Evolutionary conservation across 2,113 vertebrate genomes (phyloP).

Genomic region (Calypte anna): DNA sequence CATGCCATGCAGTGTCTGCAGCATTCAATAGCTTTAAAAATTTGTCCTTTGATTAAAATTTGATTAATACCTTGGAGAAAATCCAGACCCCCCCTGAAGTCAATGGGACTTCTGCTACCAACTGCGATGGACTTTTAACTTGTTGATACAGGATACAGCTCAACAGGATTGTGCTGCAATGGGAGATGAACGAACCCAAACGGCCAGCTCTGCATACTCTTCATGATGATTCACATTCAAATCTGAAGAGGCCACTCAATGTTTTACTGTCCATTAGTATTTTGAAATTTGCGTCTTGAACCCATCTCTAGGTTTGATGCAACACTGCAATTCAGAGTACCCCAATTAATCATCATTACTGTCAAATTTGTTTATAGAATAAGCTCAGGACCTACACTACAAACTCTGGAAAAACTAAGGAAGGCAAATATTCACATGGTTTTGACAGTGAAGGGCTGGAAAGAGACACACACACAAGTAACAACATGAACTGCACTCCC

Average conservation of each 20-base stretch:
- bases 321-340: neutral
- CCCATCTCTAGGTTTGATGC: neutral
- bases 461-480: neutral
- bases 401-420: neutral
- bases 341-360: neutral
- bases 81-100: neutral
- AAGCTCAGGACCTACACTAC: neutral
- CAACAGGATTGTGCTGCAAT: neutral
- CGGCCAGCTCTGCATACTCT: neutral
- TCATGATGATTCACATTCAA: neutral
- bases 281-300: neutral
- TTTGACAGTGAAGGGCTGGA: neutral
- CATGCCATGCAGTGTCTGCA: fast-evolving
- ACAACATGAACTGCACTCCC: neutral
- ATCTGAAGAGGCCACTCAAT: neutral
- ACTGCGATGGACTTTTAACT: neutral
- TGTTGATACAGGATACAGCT: neutral
- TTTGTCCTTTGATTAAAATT: neutral
- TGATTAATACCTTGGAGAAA: neutral
- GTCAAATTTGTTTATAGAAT: neutral
- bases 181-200: neutral
- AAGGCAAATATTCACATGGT: neutral
- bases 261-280: neutral
- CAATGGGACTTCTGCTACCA: neutral
- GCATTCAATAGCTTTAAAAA: neutral